Percentiles rank a stretch among this genome's conserved stretches.
Conservation (phyloP, 2,888 invertebrate species). For the Peribatodes rhomboidaria region DNA sequence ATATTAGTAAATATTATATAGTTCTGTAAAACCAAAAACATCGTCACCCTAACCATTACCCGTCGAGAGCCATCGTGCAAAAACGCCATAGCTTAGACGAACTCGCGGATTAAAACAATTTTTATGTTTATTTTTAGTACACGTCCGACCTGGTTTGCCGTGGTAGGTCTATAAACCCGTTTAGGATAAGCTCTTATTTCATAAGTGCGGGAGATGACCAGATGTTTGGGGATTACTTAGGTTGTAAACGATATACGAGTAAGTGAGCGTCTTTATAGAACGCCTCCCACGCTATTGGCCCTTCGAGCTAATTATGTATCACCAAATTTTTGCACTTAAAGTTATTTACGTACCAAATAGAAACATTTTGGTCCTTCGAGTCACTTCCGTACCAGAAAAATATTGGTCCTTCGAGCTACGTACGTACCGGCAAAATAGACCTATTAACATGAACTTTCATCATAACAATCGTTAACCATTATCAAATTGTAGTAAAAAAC, state of each 20-base stretch:
- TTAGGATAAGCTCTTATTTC: slow-evolving; percentile 58
- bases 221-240: slow-evolving; percentile 53
- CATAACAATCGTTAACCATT: background rate
- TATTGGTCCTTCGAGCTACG: background rate
- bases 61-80: slow-evolving; percentile 51
- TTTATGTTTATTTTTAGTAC: slow-evolving; percentile 70
- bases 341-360: too few species aligned
- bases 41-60: slow-evolving; percentile 24
- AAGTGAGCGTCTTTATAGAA: slow-evolving; percentile 5
- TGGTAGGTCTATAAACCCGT: slow-evolving; percentile 66
- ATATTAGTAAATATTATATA: too few species aligned
- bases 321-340: too few species aligned
- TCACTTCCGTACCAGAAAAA: too few species aligned
- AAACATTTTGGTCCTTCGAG: too few species aligned
- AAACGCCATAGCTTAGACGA: slow-evolving; percentile 56
- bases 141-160: slow-evolving; percentile 64
- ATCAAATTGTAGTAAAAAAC: too few species aligned
- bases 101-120: slow-evolving; percentile 61
- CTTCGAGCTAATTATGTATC: too few species aligned
- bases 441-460: background rate
- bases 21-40: background rate
- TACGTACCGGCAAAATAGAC: background rate
- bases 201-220: slow-evolving; percentile 65
- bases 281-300: background rate
- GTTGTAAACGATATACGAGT: slow-evolving; percentile 34